Evolutionary conservation across 2,113 vertebrate species (phyloP).

Genomic region (Gasterosteus aculeatus): DNA sequence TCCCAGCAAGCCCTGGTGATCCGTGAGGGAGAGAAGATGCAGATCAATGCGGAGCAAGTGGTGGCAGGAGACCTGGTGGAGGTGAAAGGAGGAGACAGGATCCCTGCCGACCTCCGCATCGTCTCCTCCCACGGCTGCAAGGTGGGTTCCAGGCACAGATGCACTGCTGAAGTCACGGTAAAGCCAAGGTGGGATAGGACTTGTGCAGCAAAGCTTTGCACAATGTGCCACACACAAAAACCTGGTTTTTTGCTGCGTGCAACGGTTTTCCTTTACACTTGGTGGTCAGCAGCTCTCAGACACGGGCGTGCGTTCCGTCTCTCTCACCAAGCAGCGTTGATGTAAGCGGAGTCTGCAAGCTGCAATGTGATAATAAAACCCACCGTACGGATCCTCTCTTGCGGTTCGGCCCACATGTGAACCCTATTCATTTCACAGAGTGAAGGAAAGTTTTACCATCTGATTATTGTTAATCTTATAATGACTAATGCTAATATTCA

Average conservation of each 20-base stretch:
- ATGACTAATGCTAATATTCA: not conserved
- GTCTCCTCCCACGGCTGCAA: slow-evolving; percentile 93
- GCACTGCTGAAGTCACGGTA: too few relatives aligned
- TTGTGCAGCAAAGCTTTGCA: not conserved
- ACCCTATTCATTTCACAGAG: not conserved
- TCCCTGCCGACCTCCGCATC: slow-evolving; percentile 90
- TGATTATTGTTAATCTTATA: not conserved
- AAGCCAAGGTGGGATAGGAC: not conserved
- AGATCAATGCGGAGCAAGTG: slow-evolving; percentile 92
- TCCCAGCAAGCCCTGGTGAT: slow-evolving; percentile 92
- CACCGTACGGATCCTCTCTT: not conserved
- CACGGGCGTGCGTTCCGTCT: too few relatives aligned
- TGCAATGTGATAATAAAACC: not conserved
- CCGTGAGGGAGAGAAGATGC: slow-evolving; percentile 93
- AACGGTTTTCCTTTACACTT: too few relatives aligned
- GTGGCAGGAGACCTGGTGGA: slow-evolving; percentile 92
- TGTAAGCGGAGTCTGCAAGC: too few relatives aligned
- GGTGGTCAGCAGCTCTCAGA: too few relatives aligned
- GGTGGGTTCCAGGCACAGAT: slow-evolving; percentile 65
- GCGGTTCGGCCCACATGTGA: too few relatives aligned
- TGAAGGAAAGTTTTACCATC: not conserved
- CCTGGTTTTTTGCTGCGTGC: too few relatives aligned
- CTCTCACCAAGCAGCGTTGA: too few relatives aligned
- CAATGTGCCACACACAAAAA: too few relatives aligned
- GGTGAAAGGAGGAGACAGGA: slow-evolving; percentile 92